A percentile compares a stretch with the other conserved stretches of the same genome.
phyloP scores from a whole-genome alignment of 2,797 vertebrate species.

The Aulostomus chinensis region DNA sequence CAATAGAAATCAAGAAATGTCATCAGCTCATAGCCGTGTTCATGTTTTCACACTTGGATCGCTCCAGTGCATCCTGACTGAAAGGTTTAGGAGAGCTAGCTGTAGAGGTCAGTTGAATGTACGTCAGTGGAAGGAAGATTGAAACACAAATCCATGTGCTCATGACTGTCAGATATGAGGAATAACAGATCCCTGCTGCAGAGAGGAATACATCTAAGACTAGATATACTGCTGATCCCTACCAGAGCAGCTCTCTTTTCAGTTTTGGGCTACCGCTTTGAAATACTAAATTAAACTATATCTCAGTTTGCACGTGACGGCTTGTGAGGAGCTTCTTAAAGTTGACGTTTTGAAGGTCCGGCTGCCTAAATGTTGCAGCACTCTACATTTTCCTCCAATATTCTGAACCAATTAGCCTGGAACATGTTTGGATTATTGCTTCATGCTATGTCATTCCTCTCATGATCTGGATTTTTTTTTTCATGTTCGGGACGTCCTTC shows the following conservation, averaged over 20 bases:
- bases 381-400: no score
- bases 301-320: neutral
- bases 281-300: slow-evolving; percentile 17
- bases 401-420: no score
- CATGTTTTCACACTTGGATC: slow-evolving; percentile 1
- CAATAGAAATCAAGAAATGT: slow-evolving; percentile 35
- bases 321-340: no score
- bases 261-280: neutral
- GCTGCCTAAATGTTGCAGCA: no score
- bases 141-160: slow-evolving; percentile 29
- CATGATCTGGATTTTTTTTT: no score
- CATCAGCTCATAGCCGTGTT: slow-evolving; percentile 18
- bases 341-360: no score
- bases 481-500: no score
- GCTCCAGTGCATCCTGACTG: slow-evolving; percentile 14
- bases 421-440: no score
- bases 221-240: slow-evolving; percentile 14
- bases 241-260: slow-evolving; percentile 6
- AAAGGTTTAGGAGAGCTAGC: slow-evolving; percentile 15
- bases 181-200: slow-evolving; percentile 15
- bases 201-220: slow-evolving; percentile 2
- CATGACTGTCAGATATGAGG: slow-evolving; percentile 12
- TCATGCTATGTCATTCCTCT: no score
- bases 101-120: slow-evolving; percentile 31
- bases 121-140: slow-evolving; percentile 6